Evolutionary conservation across 2,888 invertebrate genomes (phyloP).

Genomic region (Dinocampus coccinellae): DNA sequence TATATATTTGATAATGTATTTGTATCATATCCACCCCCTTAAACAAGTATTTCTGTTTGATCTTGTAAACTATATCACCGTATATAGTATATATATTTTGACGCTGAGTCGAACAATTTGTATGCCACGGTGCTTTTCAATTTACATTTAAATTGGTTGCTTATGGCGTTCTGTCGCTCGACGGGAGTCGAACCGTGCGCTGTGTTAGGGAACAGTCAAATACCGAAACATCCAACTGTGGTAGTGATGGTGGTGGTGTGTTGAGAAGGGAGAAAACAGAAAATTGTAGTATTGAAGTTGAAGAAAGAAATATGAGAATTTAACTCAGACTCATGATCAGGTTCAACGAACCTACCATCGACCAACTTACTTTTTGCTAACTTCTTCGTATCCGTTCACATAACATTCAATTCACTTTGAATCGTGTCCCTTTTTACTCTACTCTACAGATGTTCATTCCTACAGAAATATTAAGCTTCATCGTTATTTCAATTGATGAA

Average conservation of each 20-base stretch:
- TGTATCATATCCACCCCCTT: conserved; percentile 51
- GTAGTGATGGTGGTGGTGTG: too few species aligned
- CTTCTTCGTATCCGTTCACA: conserved; percentile 9
- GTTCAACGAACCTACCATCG: conserved; percentile 62
- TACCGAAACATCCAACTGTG: conserved; percentile 61
- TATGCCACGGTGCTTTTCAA: conserved; percentile 69
- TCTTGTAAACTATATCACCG: conserved; percentile 58
- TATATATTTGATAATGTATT: not conserved
- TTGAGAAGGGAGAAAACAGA: not conserved
- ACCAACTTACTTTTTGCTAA: conserved; percentile 23
- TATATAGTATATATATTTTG: conserved; percentile 69
- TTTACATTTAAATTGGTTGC: conserved; percentile 70
- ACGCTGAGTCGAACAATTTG: conserved; percentile 70
- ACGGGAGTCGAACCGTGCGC: conserved; percentile 63
- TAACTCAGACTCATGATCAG: conserved; percentile 44
- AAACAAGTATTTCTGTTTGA: conserved; percentile 68
- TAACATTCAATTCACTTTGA: conserved; percentile 4
- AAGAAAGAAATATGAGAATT: conserved; percentile 39
- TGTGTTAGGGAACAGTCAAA: conserved; percentile 65
- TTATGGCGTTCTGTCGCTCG: conserved; percentile 68
- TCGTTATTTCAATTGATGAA: conserved; percentile 27
- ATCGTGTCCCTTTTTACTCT: not conserved
- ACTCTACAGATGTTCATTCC: not conserved
- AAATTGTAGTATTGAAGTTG: conserved; percentile 1
- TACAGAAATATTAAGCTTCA: not conserved